Base-by-base conservation (phyloP, 2,113 vertebrate species). In the Oriolus oriolus region DNA sequence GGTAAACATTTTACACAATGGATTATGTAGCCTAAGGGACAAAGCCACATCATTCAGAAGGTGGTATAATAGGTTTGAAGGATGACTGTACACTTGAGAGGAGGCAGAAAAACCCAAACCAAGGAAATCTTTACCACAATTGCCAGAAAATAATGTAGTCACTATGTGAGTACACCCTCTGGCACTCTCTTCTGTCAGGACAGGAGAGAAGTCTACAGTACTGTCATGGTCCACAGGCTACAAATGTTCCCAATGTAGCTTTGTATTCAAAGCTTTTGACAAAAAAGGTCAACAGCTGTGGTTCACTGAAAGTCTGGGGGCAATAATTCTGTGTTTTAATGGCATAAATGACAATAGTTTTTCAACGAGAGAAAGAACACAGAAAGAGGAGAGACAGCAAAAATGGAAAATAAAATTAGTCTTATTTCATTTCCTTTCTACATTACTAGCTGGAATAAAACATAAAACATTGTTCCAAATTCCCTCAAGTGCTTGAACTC, bases 361-460 rank as follows among this genome's bases (percentile, higher is more conserved):
- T 98, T 96, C 88, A 96, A 91, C 87, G 87, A 95, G 69, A 95
- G 87, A 96, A 94, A 90, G 86, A 95, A 78, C 93, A 79, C 56
- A 84, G 93, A 87, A 76, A 56, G 42, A 85, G 68, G 84, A 87
- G 75, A 97, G 71, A 93, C 28, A 54, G 84, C 77, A 94, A 91
- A 96, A 82, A 94, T 69, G 88, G 91, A 97, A 97, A 97, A 92
- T 61, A 97, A 97, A 96, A 97, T 97, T 91, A 97, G 97, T 75
- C 95, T 85, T 87, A 97, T 95, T 96, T 96, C 16, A 95, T 97
- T 97, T 97, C 95, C 96, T 97, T 93, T 89, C 88, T 97, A 92
- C 96, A 92, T 93, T 87, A 94, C 65, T 69, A 89, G 56, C 50
- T 95, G 85, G 64, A 94, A 79, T 91, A 84, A 85, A 93, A 73